Base-by-base conservation (phyloP, 1,140 invertebrate genomes). In the Ladona fulva region DNA sequence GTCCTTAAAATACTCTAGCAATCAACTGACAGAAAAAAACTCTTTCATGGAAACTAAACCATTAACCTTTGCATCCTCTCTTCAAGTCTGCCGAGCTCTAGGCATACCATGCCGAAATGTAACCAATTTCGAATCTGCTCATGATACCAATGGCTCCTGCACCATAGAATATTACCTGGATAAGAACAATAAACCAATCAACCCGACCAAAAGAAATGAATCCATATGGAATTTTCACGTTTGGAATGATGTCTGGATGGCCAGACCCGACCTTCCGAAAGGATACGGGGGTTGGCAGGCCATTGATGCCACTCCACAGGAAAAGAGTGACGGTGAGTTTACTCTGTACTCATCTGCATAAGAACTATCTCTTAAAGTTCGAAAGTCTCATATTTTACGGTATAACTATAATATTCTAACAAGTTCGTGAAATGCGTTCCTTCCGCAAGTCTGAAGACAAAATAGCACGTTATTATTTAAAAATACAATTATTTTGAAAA, bases 181-280 rank as follows among this genome's bases (percentile, higher is more conserved):
- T 16, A 19, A 37, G 8, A 8, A 37, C 29, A 37, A 37, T 8
- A 37, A 37, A 37, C 29, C 29, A 8, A 37, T 8, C 3, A 76
- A 76, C 12, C 0, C 75, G 24, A 12, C n/a, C 14, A 24, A 14
- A 7, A 66, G 42, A 44, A 10, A 75, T 42, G 22, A 19, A 6
- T 16, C 25, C 24, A 14, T 78, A 89, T 66, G 89, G 91, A 97
- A 97, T 82, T 98, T 95, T 83, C 97, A 98, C 82, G 95, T 97
- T 3, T 98, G 96, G 97, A 95, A 95, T 84, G 96, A 98, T 85
- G 92, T 94, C 0, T 98, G 96, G 95, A 96, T 97, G 91, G 89
- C 90, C 76, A 86, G 97, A 24, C 90, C 92, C 0, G 96, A 98
- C 85, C 91, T 91, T 0, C 80, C 84, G 0, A 87, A 91, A 0